Evolutionary conservation across 2,888 invertebrate species (phyloP).

Genomic region (Thymelicus sylvestris): DNA sequence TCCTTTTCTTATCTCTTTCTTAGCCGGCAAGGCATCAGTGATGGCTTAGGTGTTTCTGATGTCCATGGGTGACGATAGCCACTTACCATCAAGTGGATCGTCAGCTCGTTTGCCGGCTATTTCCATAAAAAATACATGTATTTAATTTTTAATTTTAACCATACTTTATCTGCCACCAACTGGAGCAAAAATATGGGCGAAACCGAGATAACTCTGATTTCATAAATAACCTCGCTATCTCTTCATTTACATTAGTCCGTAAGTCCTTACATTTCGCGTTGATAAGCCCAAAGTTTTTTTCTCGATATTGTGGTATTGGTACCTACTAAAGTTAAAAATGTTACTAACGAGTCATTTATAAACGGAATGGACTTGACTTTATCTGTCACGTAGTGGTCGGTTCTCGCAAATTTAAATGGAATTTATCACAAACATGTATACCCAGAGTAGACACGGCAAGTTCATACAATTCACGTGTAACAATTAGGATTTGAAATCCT

Average conservation of each 20-base stretch:
- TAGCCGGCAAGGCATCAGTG: no score
- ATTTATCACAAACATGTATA: no score
- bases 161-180: constrained; percentile 10
- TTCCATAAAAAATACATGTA: no score
- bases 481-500: no score
- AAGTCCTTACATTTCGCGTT: constrained; percentile 16
- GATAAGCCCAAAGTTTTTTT: constrained; percentile 18
- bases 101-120: no score
- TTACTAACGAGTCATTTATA: constrained; percentile 23
- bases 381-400: constrained; percentile 10
- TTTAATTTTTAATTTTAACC: no score
- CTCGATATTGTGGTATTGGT: constrained; percentile 11
- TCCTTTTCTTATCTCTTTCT: no score
- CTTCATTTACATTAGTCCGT: constrained; percentile 39
- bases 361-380: constrained; percentile 13
- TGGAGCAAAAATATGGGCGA: constrained; percentile 11
- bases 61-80: no score
- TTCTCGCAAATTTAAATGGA: constrained; percentile 39
- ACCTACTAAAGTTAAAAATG: constrained; percentile 11
- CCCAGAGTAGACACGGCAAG: no score
- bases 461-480: no score
- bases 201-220: constrained; percentile 18
- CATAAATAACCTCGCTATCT: constrained; percentile 36
- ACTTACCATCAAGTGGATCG: no score
- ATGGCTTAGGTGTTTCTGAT: no score